Conservation (phyloP, 2,113 vertebrate genomes). For the Rhea pennata region DNA sequence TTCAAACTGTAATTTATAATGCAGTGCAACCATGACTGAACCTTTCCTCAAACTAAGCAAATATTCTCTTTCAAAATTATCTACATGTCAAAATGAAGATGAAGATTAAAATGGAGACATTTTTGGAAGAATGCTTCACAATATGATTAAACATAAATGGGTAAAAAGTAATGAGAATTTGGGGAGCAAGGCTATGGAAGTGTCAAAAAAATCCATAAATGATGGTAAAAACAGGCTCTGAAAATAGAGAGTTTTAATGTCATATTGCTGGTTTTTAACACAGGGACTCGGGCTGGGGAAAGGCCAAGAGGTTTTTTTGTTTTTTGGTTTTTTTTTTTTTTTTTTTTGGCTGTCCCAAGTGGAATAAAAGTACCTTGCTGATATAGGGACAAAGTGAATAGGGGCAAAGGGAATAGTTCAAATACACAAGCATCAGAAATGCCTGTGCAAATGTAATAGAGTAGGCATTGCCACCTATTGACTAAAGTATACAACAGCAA, state of each 20-base stretch:
- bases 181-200: background rate
- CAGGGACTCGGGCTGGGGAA: fast-evolving
- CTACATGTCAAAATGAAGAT: background rate
- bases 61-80: background rate
- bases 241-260: background rate
- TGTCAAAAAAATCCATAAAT: background rate
- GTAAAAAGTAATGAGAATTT: background rate
- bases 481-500: background rate
- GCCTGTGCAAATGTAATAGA: background rate
- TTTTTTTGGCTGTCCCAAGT: background rate
- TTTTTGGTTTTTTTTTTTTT: too few species aligned
- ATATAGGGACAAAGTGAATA: background rate
- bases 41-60: background rate
- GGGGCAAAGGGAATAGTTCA: background rate
- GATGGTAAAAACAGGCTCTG: background rate
- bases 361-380: background rate
- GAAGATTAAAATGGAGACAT: background rate
- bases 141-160: background rate
- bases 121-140: background rate
- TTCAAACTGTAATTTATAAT: background rate
- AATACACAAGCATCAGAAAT: background rate
- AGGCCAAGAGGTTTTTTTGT: background rate
- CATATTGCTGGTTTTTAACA: fast-evolving
- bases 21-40: background rate
- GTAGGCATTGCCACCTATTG: background rate